Conservation (phyloP, 2,888 invertebrate species). For the Agonopterix heracliana region DNA sequence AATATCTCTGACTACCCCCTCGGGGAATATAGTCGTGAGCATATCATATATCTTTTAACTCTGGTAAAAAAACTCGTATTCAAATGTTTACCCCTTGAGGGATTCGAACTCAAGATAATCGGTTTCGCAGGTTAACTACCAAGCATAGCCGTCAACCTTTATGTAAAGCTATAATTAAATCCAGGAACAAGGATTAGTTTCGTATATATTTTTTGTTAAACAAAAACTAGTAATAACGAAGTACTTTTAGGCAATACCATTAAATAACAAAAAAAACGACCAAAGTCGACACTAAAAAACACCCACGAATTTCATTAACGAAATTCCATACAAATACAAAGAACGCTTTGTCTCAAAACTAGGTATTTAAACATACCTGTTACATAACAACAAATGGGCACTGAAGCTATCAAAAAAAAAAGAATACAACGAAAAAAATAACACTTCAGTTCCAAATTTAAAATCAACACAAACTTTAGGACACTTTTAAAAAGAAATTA, state of each 20-base stretch:
- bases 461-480: neutral
- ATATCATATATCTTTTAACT: no score
- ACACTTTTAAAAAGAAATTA: neutral
- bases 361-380: slow-evolving; percentile 21
- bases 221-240: neutral
- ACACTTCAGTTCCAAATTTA: slow-evolving; percentile 3
- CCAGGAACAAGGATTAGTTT: no score
- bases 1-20: no score
- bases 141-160: no score
- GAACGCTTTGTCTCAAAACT: slow-evolving; percentile 7
- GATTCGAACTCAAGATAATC: no score
- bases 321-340: neutral
- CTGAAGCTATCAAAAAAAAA: neutral
- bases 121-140: no score
- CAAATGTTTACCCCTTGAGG: neutral
- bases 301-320: neutral
- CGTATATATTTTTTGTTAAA: no score
- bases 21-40: no score
- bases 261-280: neutral
- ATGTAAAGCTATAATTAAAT: no score
- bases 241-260: neutral
- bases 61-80: neutral
- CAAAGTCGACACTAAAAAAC: neutral
- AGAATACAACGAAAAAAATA: slow-evolving; percentile 13
- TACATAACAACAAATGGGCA: slow-evolving; percentile 21